Evolutionary conservation across 2,113 vertebrate species (phyloP).

Genomic region (Microtus richardsoni): DNA sequence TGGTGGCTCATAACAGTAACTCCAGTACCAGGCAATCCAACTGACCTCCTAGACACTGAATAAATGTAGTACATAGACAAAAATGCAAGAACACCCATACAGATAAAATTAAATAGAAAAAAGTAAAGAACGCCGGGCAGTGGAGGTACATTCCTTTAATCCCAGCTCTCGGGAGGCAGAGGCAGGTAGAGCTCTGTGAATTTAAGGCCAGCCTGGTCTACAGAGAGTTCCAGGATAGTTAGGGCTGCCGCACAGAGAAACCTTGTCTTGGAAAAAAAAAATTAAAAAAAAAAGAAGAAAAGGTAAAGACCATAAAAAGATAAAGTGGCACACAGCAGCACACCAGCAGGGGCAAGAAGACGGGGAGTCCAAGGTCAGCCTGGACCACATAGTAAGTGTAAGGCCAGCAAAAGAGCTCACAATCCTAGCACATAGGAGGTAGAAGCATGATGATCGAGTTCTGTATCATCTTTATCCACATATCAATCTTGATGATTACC

Average conservation of each 20-base stretch:
- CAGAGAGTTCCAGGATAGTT: too few relatives aligned
- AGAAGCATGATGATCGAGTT: neutral
- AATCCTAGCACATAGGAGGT: neutral
- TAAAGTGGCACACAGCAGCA: neutral
- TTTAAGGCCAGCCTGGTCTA: too few relatives aligned
- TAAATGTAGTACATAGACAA: neutral
- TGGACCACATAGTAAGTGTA: neutral
- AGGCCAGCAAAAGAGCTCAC: neutral
- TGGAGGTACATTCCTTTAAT: too few relatives aligned
- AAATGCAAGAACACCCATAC: neutral
- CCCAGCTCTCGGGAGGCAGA: too few relatives aligned
- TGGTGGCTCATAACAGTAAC: neutral
- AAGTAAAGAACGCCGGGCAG: too few relatives aligned
- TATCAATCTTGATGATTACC: neutral
- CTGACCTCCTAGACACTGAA: neutral
- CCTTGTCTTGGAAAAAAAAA: too few relatives aligned
- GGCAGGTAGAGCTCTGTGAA: too few relatives aligned
- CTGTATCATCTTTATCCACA: neutral
- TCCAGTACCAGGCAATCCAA: neutral
- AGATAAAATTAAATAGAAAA: neutral
- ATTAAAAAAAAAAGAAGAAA: neutral
- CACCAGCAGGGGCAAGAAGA: neutral
- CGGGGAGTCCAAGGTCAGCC: neutral
- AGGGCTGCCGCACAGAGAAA: too few relatives aligned
- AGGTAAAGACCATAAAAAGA: neutral